These are phyloP conservation scores for Ifrita kowaldi DNA, from an alignment of 2,113 vertebrate genomes.

Conservation along the genomic window DNA sequence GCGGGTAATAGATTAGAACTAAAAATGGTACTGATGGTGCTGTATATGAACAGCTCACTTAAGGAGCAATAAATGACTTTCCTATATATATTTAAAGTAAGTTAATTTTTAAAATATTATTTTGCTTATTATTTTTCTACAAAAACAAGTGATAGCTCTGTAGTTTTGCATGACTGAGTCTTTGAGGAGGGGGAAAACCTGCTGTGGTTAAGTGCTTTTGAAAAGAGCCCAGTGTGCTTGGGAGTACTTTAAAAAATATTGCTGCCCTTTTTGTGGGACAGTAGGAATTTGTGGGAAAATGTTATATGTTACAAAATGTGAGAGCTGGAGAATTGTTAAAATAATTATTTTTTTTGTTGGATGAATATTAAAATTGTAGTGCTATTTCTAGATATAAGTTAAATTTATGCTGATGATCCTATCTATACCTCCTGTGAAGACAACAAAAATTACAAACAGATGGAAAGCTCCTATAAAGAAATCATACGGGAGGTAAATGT, in stretches of 20 bases:
- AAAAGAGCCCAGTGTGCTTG: not conserved
- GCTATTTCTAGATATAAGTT: not conserved
- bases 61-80: not conserved
- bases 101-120: not conserved
- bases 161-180: not conserved
- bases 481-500: not conserved
- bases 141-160: not conserved
- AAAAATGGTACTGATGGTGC: constrained; percentile 10
- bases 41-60: not conserved
- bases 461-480: not conserved
- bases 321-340: not conserved
- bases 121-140: constrained; percentile 8
- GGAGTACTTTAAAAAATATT: not conserved
- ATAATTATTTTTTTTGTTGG: not conserved
- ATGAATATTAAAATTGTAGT: not conserved
- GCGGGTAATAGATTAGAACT: constrained; percentile 12
- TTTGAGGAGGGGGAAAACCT: not conserved
- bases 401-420: not conserved
- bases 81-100: not conserved
- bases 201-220: not conserved
- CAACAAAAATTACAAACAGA: not conserved
- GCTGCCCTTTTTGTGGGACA: not conserved
- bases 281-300: not conserved
- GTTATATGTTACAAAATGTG: not conserved
- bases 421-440: not conserved